Percentiles rank a stretch among this genome's conserved stretches.
phyloP scores from a whole-genome alignment of 2,888 invertebrate species.

The Thymelicus sylvestris region DNA sequence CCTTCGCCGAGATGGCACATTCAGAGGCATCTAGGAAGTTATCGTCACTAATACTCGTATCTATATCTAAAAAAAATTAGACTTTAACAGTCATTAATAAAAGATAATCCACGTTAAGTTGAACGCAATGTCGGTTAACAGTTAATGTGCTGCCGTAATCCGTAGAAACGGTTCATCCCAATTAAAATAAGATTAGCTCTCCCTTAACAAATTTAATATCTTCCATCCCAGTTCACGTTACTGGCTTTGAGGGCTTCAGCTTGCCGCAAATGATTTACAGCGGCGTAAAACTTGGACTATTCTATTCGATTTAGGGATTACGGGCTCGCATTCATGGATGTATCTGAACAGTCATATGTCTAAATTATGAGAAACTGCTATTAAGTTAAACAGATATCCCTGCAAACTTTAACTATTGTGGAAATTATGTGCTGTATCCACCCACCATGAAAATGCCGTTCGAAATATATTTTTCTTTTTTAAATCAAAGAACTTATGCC shows the following conservation, averaged over 20 bases:
- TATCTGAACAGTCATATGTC: not conserved
- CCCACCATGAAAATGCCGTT: too few relatives aligned
- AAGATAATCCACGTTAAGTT: not conserved
- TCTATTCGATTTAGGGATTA: conserved; percentile 55
- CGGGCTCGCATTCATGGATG: not conserved
- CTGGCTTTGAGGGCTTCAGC: conserved; percentile 58
- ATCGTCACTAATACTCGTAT: too few relatives aligned
- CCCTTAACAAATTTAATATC: conserved; percentile 49
- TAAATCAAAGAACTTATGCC: too few relatives aligned
- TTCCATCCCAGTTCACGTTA: conserved; percentile 60
- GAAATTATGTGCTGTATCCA: too few relatives aligned
- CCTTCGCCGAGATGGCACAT: too few relatives aligned
- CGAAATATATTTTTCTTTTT: too few relatives aligned
- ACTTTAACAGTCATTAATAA: not conserved
- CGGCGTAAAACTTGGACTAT: conserved; percentile 69
- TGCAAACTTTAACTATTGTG: too few relatives aligned
- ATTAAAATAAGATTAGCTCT: conserved; percentile 48
- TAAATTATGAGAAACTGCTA: not conserved
- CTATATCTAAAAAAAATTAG: too few relatives aligned
- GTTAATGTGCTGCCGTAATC: conserved; percentile 3
- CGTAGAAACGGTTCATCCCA: conserved; percentile 7
- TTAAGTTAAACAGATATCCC: too few relatives aligned
- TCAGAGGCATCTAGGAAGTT: too few relatives aligned
- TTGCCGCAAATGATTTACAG: conserved; percentile 68
- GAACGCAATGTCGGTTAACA: not conserved